Base-by-base conservation (phyloP, 1,140 invertebrate species). In the Diabrotica undecimpunctata region DNA sequence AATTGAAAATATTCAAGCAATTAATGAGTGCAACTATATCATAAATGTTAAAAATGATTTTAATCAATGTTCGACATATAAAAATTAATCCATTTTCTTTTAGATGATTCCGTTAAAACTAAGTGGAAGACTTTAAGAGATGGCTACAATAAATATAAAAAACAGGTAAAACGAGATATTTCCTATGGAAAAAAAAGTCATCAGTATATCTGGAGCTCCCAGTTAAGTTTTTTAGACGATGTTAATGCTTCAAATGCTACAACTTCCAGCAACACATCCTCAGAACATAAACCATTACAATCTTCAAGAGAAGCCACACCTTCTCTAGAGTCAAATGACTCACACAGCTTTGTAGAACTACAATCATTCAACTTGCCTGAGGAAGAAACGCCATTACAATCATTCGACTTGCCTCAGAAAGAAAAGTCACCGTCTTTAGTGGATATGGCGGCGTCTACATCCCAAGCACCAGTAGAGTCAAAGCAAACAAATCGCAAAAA, bases 121-220 rank as follows among this genome's bases (percentile, higher is more conserved):
- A 59, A 59, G n/a, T 59, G 57, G 57, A 14, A 54, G 54, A 62
- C 35, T 54, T 14, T 39, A 39, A 51, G 61, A 11, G 37, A 62
- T 54, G 35, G 0, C 9, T 41, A 54, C 8, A n/a, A 54, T 35
- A 62, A 12, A 13, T 62, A 54, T 38, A 62, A 62, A 6, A 62
- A 62, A 7, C n/a, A 10, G 36, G 11, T 14, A 54, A 62, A 62
- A 25, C 11, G 25, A 0, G 51, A 54, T 54, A 62, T 50, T 13
- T 25, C 51, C 7, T 37, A 7, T 35, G 25, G 35, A 51, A 62
- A 55, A 7, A 62, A 54, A 52, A 54, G 54, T 13, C 61, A 62
- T 10, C 0, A 54, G 11, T 62, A 52, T 35, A 51, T 25, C 8
- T 62, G 61, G 36, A 62, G 61, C 39, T n/a, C 9, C 0, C 53